phyloP scores from a whole-genome alignment of 1,140 invertebrate genomes.

The Drosophila leontia region DNA sequence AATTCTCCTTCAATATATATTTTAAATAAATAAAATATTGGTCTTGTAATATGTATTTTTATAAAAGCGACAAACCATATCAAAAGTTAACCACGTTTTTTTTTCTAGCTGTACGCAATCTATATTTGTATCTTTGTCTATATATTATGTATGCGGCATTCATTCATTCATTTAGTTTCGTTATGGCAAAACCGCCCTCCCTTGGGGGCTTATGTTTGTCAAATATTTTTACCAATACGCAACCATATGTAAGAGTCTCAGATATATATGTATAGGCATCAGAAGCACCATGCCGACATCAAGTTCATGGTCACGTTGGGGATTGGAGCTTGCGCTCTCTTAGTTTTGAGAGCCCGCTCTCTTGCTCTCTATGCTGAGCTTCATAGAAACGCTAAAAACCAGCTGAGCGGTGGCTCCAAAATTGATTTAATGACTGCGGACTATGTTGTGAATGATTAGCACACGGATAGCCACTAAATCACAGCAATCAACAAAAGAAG shows the following conservation, averaged over 20 bases:
- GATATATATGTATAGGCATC: slow-evolving; percentile 27
- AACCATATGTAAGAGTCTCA: slow-evolving; percentile 19
- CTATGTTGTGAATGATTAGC: slow-evolving; percentile 29
- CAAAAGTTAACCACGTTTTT: slow-evolving; percentile 1
- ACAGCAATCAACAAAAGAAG: slow-evolving; percentile 34
- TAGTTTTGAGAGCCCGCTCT: slow-evolving; percentile 1
- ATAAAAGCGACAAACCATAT: neutral
- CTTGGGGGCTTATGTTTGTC: slow-evolving; percentile 38
- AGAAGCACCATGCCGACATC: slow-evolving; percentile 45
- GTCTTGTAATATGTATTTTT: neutral
- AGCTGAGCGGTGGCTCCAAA: slow-evolving; percentile 30
- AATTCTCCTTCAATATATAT: neutral
- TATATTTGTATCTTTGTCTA: slow-evolving; percentile 17
- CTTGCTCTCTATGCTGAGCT: slow-evolving; percentile 13
- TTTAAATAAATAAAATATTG: no score
- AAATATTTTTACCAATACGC: slow-evolving; percentile 47
- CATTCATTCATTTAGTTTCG: slow-evolving; percentile 55
- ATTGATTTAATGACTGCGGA: slow-evolving; percentile 35
- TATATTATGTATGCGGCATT: slow-evolving; percentile 8
- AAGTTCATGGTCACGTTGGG: slow-evolving; percentile 72
- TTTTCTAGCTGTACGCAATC: slow-evolving; percentile 2
- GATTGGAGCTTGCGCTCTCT: slow-evolving; percentile 49
- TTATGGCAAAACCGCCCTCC: slow-evolving; percentile 25
- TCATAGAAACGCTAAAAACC: slow-evolving; percentile 36
- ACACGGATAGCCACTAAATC: slow-evolving; percentile 32